Conservation (phyloP, 2,113 vertebrate genomes). For the Trachemys scripta region DNA sequence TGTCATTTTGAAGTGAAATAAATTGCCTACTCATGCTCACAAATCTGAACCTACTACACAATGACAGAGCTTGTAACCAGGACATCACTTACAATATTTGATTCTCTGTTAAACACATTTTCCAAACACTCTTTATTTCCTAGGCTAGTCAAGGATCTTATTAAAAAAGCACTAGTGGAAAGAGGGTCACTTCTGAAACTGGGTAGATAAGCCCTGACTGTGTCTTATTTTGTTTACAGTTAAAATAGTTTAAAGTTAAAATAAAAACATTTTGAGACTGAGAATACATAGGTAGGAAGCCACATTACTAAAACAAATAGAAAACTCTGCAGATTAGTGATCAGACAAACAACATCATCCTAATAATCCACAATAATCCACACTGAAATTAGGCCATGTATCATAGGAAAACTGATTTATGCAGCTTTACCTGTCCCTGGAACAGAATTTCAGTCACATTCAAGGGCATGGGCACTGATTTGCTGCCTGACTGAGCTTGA, state of each 20-base stretch:
- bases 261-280: background rate
- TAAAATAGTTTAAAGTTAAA: background rate
- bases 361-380: accelerated
- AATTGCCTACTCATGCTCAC: background rate
- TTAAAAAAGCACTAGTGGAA: background rate
- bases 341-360: accelerated
- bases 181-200: background rate
- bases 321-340: background rate
- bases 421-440: background rate
- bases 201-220: accelerated
- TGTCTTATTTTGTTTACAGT: background rate
- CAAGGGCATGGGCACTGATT: background rate
- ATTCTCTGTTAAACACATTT: background rate
- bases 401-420: background rate
- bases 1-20: background rate
- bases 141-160: background rate
- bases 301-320: background rate
- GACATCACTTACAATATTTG: background rate
- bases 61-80: background rate
- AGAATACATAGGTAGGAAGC: background rate
- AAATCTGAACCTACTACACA: background rate
- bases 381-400: background rate
- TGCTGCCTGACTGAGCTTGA: background rate
- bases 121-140: background rate
- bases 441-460: background rate